These are phyloP conservation scores for Stenodema calcarata DNA, from an alignment of 2,888 invertebrate species.

Conservation along the genomic window DNA sequence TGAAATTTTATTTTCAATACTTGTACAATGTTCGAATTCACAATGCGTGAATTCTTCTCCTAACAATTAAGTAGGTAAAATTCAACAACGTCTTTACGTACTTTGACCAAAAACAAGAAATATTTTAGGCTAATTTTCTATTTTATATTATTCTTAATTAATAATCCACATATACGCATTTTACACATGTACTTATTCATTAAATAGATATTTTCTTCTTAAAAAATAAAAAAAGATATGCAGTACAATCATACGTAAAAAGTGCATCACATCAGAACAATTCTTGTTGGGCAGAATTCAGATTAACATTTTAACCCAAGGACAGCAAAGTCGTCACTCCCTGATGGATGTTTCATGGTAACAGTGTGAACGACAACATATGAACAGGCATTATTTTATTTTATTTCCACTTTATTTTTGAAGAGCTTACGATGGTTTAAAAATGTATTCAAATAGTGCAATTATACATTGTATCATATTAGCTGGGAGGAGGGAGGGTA, in stretches of 20 bases:
- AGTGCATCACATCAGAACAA: slow-evolving; percentile 42
- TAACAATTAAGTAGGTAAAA: not conserved
- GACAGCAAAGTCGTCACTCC: not conserved
- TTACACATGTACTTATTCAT: slow-evolving; percentile 32
- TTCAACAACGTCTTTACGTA: slow-evolving; percentile 1
- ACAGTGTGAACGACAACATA: not conserved
- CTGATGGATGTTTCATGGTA: not conserved
- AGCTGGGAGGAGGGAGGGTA: not conserved
- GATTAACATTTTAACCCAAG: not conserved
- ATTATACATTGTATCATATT: not conserved
- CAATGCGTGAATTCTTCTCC: not conserved
- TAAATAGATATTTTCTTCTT: slow-evolving; percentile 44
- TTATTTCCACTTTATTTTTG: not conserved
- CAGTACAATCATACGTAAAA: slow-evolving; percentile 45
- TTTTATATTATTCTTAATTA: slow-evolving; percentile 5
- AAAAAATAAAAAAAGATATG: slow-evolving; percentile 52
- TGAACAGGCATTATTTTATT: not conserved
- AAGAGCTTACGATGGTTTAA: not conserved
- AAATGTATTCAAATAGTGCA: not conserved
- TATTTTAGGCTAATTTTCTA: slow-evolving; percentile 31
- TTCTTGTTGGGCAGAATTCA: not conserved
- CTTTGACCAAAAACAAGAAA: slow-evolving; percentile 21
- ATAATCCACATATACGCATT: slow-evolving; percentile 28
- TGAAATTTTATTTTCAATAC: slow-evolving; percentile 40
- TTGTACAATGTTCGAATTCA: not conserved